Evolutionary conservation across 2,113 vertebrate species (phyloP).

Genomic region (Meriones unguiculatus): DNA sequence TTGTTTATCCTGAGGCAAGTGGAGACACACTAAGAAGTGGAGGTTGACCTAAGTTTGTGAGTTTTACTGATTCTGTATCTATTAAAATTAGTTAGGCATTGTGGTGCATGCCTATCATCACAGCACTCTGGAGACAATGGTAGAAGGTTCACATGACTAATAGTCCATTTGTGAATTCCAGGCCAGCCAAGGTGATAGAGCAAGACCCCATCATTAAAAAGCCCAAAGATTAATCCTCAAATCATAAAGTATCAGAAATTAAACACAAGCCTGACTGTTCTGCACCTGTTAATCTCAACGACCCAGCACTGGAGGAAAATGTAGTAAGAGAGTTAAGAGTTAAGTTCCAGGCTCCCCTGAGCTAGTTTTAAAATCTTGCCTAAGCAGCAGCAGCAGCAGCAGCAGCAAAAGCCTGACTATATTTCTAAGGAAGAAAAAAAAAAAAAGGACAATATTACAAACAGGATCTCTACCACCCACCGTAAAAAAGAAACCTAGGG

Average conservation of each 20-base stretch:
- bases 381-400: background rate
- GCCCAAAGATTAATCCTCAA: background rate
- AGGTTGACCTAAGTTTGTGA: background rate
- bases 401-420: background rate
- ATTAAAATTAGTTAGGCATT: background rate
- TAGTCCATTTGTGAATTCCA: background rate
- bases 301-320: background rate
- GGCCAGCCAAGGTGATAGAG: background rate
- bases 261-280: background rate
- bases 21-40: background rate
- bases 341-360: background rate
- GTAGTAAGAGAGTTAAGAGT: background rate
- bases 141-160: background rate
- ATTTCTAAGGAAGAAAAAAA: no score
- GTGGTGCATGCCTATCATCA: background rate
- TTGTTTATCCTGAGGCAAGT: background rate
- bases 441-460: background rate
- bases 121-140: background rate
- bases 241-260: background rate
- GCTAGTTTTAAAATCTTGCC: background rate
- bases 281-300: background rate
- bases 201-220: background rate
- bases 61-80: background rate
- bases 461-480: background rate
- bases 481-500: background rate